A percentile compares a stretch with the other conserved stretches of the same genome.
Conservation (phyloP, 2,113 vertebrate genomes). For the Ceratotherium simum region DNA sequence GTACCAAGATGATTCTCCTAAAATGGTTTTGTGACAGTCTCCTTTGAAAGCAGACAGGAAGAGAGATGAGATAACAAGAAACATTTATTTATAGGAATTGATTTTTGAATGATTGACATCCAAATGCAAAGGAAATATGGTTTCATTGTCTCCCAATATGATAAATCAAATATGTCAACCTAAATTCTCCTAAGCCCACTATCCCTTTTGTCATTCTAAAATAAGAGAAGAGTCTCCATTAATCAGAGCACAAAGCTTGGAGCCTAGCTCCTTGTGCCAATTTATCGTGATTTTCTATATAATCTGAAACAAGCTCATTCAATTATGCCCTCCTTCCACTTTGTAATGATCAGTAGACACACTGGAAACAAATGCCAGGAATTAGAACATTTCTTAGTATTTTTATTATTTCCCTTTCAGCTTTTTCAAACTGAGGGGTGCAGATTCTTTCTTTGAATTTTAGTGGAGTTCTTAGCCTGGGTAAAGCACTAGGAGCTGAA, state of each 20-base stretch:
- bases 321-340: neutral
- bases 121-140: constrained; percentile 61
- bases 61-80: constrained; percentile 59
- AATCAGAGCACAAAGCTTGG: neutral
- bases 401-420: neutral
- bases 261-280: neutral
- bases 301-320: neutral
- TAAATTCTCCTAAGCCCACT: neutral
- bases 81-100: constrained; percentile 53
- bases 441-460: neutral
- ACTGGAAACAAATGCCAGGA: neutral
- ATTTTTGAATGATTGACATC: constrained; percentile 67
- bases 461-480: neutral
- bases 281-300: constrained; percentile 17
- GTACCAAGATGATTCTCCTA: constrained; percentile 58
- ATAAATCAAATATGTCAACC: constrained; percentile 50
- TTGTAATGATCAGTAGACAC: neutral
- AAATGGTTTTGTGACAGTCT: constrained; percentile 42
- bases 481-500: neutral
- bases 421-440: neutral
- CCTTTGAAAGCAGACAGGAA: neutral
- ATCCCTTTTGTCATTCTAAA: neutral
- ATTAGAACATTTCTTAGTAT: neutral
- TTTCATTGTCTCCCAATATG: constrained; percentile 61
- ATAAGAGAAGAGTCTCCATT: neutral